Evolutionary conservation across 1,140 invertebrate species (phyloP), one percentile per base, ranked within the genome.

Genomic region (Planococcus citri): DNA sequence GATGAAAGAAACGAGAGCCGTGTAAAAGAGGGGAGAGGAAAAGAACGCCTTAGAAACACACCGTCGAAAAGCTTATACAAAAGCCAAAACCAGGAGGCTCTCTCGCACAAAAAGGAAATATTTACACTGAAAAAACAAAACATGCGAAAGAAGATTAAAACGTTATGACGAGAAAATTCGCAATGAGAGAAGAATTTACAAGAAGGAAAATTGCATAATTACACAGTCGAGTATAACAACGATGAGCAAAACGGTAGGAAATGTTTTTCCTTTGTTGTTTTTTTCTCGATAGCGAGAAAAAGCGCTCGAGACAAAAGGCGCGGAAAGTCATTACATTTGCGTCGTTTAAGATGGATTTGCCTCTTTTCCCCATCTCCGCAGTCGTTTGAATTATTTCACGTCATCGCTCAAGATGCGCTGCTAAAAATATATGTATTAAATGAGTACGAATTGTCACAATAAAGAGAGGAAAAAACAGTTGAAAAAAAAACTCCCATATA

Each of bases 171-270:
- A 33, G 29, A 33, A 33, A 33, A 33, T 33, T 33, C 29, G 29
- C 29, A 33, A 33, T 33, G 41, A 14, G 41, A 51, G 41, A 51
- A 51, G n/a, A 51, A 51, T 51, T 51, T 51, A 14, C 41, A 51
- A 51, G 41, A 51, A 51, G n/a, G 41, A 51, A 51, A 51, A 51
- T 51, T 51, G 41, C 41, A 51, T 51, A 51, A 51, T 51, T 51
- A 51, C 41, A 51, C 41, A 20, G 41, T 20, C 41, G n/a, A 51
- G n/a, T 17, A 51, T 51, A n/a, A 51, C 29, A 51, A 20, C 12
- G 41, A 2, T 2, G 41, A 37, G 6, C 14, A 8, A 17, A 51
- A 14, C 41, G 41, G 41, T 51, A 51, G 41, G 41, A 51, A 51
- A 51, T 51, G 41, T 51, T 51, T 51, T 17, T 14, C n/a, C 41